Evolutionary conservation across 2,888 invertebrate genomes (phyloP), one percentile per base, ranked within the genome.

Genomic region (Hylaea fasciaria): DNA sequence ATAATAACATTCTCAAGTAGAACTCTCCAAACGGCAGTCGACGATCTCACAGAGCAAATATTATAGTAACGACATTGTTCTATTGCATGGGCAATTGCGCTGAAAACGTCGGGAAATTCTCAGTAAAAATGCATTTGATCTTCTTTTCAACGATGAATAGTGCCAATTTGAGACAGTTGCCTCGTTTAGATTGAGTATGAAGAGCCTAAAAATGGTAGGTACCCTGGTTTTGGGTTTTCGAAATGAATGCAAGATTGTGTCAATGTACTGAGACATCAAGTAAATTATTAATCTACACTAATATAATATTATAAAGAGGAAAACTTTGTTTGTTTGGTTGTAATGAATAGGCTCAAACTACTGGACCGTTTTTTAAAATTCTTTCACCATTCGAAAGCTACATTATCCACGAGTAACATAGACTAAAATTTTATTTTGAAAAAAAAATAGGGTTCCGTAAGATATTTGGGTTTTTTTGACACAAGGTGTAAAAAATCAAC

Each of bases 71-170:
- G 65, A 60, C 68, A 63, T 65, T 66, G 68, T 68, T 65, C 70
- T 57, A 68, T 41, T 41, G 35, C 64, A 65, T 52, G 54, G 62
- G 66, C 68, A 69, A 71, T 78, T 72, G 69, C 68, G 59, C 35
- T 69, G 62, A 65, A 74, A 68, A 73, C 62, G 67, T 57, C 59
- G 59, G 64, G 71, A 72, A 70, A 69, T 65, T 65, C 57, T 59
- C 61, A 51, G 60, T 71, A 69, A 72, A 71, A 72, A 71, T 73
- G 69, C 71, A 73, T 78, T 78, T 72, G 73, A 78, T 76, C 74
- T 74, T 62, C 73, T 71, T 76, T 79, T 77, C 76, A 73, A 51
- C 51, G 48, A 63, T 78, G 78, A 81, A 81, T 81, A 66, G 74
- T 53, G 68, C 70, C 77, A 79, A 79, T 77, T 78, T 77, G 70